These are phyloP conservation scores for Channa argus DNA, from an alignment of 2,113 vertebrate species.

Conservation along the genomic window DNA sequence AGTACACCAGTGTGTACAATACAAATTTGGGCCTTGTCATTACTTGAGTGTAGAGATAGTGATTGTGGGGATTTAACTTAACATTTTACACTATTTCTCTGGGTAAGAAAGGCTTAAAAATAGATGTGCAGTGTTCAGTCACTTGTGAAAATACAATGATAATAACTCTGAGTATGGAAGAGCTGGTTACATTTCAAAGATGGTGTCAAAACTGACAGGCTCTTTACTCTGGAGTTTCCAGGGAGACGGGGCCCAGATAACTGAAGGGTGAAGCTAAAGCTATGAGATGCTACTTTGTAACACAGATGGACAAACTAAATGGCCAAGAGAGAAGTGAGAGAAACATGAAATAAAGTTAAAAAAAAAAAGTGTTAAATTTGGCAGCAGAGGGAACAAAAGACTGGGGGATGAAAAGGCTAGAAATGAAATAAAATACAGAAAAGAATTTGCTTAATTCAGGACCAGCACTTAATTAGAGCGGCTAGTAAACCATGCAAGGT, in stretches of 20 bases:
- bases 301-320: constrained; percentile 33
- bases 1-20: too few relatives aligned
- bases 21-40: not conserved
- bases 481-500: constrained; percentile 58
- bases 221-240: constrained; percentile 54
- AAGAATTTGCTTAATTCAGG: constrained; percentile 46
- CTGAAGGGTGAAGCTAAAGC: constrained; percentile 21
- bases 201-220: constrained; percentile 55
- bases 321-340: constrained; percentile 4
- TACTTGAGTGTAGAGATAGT: not conserved
- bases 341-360: not conserved
- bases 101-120: not conserved
- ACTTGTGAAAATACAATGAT: constrained; percentile 56
- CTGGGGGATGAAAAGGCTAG: constrained; percentile 1
- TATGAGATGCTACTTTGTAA: constrained; percentile 27
- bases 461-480: constrained; percentile 51
- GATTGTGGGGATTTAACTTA: constrained; percentile 14
- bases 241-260: constrained; percentile 44
- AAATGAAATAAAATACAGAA: constrained; percentile 25
- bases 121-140: constrained; percentile 27
- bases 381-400: not conserved
- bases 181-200: constrained; percentile 49
- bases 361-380: constrained; percentile 15
- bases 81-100: constrained; percentile 11
- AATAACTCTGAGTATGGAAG: constrained; percentile 30